phyloP scores from a whole-genome alignment of 2,888 invertebrate species.

The Seira ritae region DNA sequence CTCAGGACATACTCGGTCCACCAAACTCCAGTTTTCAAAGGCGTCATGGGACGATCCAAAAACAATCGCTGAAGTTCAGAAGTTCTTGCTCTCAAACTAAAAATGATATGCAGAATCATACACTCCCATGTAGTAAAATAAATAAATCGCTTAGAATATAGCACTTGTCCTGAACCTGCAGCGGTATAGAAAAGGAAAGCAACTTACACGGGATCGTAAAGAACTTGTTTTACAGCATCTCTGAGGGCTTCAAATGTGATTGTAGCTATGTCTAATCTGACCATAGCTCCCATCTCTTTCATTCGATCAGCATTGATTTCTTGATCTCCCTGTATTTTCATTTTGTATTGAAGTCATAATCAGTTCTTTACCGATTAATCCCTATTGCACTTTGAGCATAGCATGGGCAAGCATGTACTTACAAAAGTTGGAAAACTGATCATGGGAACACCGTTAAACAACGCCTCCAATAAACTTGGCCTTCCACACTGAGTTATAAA shows the following conservation, averaged over 20 bases:
- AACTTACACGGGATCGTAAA: slow-evolving; percentile 37
- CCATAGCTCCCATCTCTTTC: slow-evolving; percentile 32
- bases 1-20: slow-evolving; percentile 58
- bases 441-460: slow-evolving; percentile 54
- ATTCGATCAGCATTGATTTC: slow-evolving; percentile 63
- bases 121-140: background rate
- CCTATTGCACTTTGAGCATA: background rate
- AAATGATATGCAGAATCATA: background rate
- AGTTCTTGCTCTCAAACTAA: slow-evolving; percentile 22
- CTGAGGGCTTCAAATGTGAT: slow-evolving; percentile 38
- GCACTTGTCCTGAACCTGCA: background rate
- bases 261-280: slow-evolving; percentile 47
- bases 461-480: background rate
- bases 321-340: slow-evolving; percentile 49
- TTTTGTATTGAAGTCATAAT: background rate
- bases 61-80: slow-evolving; percentile 13
- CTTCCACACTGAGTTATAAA: slow-evolving; percentile 55
- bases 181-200: background rate
- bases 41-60: slow-evolving; percentile 34
- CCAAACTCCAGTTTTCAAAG: slow-evolving; percentile 46
- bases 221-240: slow-evolving; percentile 34
- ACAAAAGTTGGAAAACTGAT: slow-evolving; percentile 59
- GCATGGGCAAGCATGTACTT: background rate
- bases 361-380: background rate
- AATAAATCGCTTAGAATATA: background rate